Base-by-base conservation (phyloP, 2,797 vertebrate species). In the Propithecus perrieri region DNA sequence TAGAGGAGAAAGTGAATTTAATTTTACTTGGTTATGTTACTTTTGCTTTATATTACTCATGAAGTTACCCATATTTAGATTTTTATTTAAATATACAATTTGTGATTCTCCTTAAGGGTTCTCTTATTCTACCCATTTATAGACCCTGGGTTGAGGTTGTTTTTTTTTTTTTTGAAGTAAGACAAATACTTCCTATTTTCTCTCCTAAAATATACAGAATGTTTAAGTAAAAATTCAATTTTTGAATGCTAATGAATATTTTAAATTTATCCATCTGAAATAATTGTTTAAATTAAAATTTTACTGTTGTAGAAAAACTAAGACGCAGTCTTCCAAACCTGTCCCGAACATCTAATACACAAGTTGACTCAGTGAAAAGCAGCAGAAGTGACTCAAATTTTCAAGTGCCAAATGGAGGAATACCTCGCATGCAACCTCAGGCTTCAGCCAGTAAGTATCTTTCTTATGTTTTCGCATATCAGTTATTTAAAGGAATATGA, bases 301-400 rank as follows among this genome's bases (percentile, higher is more conserved):
- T 90, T 86, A 17, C 98, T 89, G 4, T n/a, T 89, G 41, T 97
- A 99, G 99, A 99, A 98, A 99, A 99, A 98, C 97, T 99, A 98
- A 99, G 99, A 81, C 99, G 99, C 91, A 99, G 99, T 99, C 99
- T 99, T 99, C 99, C 99, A 98, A 99, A 99, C 99, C 99, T 99
- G 93, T 99, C 99, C 4, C 99, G 99, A 96, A 98, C 99, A 96
- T 91, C 98, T 55, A 99, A 85, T 63, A 98, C 98, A 93, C 99
- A 99, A 97, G 98, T 98, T 63, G 99, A 99, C 98, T 99, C 99
- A 24, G 99, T 99, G 96, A 99, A 99, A 99, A 99, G 99, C 99
- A 99, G 99, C 98, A 99, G 99, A 98, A 99, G 99, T 85, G 99
- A 99, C 98, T 99, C 99, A 97, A 99, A 99, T 98, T 99, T 99